Percentiles rank a stretch among this genome's conserved stretches.
These are phyloP conservation scores for Alosa sapidissima DNA, from an alignment of 2,797 vertebrate species.

Conservation along the genomic window DNA sequence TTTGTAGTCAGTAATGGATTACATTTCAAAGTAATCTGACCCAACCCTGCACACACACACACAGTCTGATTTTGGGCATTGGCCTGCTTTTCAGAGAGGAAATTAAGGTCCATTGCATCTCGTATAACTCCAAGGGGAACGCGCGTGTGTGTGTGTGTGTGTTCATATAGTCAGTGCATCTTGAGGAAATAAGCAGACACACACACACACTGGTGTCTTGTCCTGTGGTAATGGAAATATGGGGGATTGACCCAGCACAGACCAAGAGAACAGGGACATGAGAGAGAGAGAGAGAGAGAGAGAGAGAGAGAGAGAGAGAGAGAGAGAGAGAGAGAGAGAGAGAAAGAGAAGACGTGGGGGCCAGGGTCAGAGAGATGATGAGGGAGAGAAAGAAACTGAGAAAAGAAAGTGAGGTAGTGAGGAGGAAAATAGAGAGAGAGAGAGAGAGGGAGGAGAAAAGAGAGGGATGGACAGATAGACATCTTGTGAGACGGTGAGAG, in stretches of 20 bases:
- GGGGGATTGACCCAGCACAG: conserved; percentile 14
- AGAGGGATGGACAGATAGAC: neutral
- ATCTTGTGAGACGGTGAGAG: neutral
- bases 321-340: conserved; percentile 26
- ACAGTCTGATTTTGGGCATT: neutral
- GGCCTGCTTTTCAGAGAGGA: neutral
- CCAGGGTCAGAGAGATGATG: conserved; percentile 33
- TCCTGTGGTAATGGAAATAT: neutral
- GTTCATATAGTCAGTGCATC: neutral
- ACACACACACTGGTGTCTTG: neutral
- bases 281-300: neutral
- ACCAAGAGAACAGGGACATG: neutral
- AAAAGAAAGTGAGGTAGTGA: conserved; percentile 32
- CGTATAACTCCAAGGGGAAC: neutral
- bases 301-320: conserved; percentile 3
- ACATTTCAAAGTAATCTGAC: too few species aligned
- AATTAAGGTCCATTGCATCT: neutral
- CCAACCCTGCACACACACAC: neutral
- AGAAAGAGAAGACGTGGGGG: conserved; percentile 16
- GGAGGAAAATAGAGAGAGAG: conserved; percentile 35
- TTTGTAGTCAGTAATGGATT: too few species aligned
- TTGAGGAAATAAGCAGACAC: neutral
- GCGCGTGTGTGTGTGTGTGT: neutral
- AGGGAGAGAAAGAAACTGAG: conserved; percentile 29
- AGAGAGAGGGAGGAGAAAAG: neutral